phyloP scores from a whole-genome alignment of 2,888 invertebrate genomes.

The Calliopum simillimum region DNA sequence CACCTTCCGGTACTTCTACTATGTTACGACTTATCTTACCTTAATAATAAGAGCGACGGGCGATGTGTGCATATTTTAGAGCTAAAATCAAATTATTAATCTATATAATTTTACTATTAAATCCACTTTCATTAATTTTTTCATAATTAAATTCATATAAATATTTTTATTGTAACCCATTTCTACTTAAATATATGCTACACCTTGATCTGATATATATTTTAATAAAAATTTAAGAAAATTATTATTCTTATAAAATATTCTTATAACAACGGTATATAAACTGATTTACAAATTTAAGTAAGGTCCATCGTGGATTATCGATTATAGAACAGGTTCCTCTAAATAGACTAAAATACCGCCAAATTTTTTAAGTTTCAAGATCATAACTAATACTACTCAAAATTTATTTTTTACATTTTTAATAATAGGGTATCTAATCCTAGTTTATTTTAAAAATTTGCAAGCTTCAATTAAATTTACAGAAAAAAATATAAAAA shows the following conservation, averaged over 20 bases:
- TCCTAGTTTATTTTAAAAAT: conserved; percentile 72
- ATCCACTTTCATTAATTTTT: too few species aligned
- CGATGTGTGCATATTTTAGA: conserved; percentile 82
- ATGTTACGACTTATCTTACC: conserved; percentile 84
- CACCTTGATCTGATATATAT: too few species aligned
- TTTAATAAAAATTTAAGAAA: conserved; percentile 67
- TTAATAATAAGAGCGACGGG: conserved; percentile 80
- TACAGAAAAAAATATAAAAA: conserved; percentile 63
- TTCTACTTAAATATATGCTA: too few species aligned
- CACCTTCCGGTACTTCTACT: conserved; percentile 83
- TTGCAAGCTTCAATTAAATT: conserved; percentile 74
- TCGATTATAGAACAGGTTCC: conserved; percentile 78
- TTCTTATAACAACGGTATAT: conserved; percentile 76
- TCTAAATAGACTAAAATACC: conserved; percentile 78
- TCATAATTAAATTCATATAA: too few species aligned
- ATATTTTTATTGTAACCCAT: too few species aligned
- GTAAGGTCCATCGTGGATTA: conserved; percentile 70
- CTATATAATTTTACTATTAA: conserved; percentile 71
- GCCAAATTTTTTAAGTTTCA: conserved; percentile 78
- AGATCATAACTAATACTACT: conserved; percentile 73
- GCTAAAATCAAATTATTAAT: conserved; percentile 72
- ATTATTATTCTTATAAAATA: conserved; percentile 68
- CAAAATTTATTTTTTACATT: conserved; percentile 61
- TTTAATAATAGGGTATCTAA: conserved; percentile 78
- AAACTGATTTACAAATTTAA: conserved; percentile 69